Conservation (phyloP, 2,888 invertebrate genomes). For the Drosophila differens region DNA sequence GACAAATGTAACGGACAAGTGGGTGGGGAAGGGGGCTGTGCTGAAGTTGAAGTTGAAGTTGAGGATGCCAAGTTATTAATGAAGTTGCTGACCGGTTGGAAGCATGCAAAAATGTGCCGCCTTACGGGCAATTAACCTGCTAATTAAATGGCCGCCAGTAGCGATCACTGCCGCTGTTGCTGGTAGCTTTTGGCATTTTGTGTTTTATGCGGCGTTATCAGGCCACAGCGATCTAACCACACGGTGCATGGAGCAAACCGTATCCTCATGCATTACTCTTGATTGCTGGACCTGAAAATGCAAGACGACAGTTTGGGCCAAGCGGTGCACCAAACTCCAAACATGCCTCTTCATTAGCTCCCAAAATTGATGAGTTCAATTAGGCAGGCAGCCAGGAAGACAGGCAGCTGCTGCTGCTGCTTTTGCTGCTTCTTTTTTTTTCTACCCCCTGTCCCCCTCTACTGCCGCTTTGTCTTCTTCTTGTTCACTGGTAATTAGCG, state of each 20-base stretch:
- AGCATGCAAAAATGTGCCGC: conserved; percentile 57
- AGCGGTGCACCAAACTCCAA: conserved; percentile 21
- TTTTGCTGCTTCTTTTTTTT: not conserved
- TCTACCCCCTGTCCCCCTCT: not conserved
- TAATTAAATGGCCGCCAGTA: conserved; percentile 72
- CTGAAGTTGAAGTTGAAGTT: conserved; percentile 19
- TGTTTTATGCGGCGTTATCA: conserved; percentile 68
- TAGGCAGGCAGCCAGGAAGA: conserved; percentile 76
- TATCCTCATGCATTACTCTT: conserved; percentile 60
- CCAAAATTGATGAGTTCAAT: conserved; percentile 85
- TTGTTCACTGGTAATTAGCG: conserved; percentile 74
- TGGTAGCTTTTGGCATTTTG: conserved; percentile 70
- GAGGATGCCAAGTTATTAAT: conserved; percentile 64
- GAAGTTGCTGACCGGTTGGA: conserved; percentile 61
- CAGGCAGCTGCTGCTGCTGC: conserved; percentile 41
- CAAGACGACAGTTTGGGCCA: conserved; percentile 68
- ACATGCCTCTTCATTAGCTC: conserved; percentile 70
- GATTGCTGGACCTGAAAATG: conserved; percentile 69
- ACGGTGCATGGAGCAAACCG: conserved; percentile 27
- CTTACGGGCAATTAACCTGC: conserved; percentile 76
- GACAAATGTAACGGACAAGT: conserved; percentile 54
- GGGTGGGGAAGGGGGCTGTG: not conserved
- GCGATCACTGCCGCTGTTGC: conserved; percentile 42
- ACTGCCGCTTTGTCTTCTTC: not conserved
- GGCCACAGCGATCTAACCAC: conserved; percentile 47